These are phyloP conservation scores for Neocrepidodera transversa DNA, from an alignment of 2,888 invertebrate genomes.

Conservation along the genomic window DNA sequence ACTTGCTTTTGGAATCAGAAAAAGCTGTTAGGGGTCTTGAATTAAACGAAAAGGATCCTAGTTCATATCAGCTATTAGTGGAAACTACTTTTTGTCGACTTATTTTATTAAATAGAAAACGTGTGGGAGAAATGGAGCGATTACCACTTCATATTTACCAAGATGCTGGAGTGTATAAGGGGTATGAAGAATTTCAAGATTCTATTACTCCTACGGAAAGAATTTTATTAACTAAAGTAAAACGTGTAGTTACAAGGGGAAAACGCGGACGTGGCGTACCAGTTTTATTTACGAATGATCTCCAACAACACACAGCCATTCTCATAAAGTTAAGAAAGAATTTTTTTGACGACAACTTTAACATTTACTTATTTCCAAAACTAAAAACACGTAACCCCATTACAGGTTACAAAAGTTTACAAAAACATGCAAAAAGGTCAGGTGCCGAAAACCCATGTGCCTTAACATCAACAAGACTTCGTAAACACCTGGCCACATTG, in stretches of 20 bases:
- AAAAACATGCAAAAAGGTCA: constrained; percentile 36
- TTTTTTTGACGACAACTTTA: constrained; percentile 27
- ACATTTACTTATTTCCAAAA: constrained; percentile 26
- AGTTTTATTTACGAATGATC: constrained; percentile 37
- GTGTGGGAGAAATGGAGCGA: constrained; percentile 44
- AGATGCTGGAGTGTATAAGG: constrained; percentile 19
- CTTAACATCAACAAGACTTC: constrained; percentile 34
- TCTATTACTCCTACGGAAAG: constrained; percentile 34
- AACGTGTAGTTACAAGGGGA: constrained; percentile 40
- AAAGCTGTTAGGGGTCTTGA: too few relatives aligned
- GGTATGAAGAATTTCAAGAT: constrained; percentile 41
- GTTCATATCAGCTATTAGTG: constrained; percentile 35
- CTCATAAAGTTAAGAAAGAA: constrained; percentile 32
- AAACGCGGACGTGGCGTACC: constrained; percentile 40
- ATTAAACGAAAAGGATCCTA: not conserved
- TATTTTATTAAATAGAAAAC: constrained; percentile 40
- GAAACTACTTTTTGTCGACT: constrained; percentile 42
- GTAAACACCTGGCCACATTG: constrained; percentile 41
- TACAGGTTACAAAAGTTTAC: constrained; percentile 39
- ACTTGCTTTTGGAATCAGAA: too few relatives aligned
- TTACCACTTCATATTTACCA: constrained; percentile 34
- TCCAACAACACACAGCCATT: constrained; percentile 34
- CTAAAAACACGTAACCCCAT: constrained; percentile 11
- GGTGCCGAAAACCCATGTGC: constrained; percentile 37
- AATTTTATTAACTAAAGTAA: constrained; percentile 30